Evolutionary conservation across 2,113 vertebrate genomes (phyloP).

Genomic region (Corythornis vintsioides): DNA sequence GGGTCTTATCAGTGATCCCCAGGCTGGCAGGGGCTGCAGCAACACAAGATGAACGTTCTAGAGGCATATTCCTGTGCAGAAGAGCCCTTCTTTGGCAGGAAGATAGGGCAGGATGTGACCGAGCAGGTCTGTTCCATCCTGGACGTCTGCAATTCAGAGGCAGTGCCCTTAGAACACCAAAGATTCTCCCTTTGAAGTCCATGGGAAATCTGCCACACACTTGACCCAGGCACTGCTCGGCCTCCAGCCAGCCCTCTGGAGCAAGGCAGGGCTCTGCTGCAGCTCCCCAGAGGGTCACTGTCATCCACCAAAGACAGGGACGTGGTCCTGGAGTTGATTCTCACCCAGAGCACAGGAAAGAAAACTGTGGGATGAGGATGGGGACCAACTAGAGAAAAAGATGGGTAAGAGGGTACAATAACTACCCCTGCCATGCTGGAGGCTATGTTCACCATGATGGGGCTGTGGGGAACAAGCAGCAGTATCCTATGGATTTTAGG

Average conservation of each 20-base stretch:
- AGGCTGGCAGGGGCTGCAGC: neutral
- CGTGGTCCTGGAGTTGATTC: neutral
- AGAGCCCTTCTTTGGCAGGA: constrained; percentile 35
- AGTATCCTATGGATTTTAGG: neutral
- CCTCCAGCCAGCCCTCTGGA: rapidly evolving
- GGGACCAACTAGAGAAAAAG: neutral
- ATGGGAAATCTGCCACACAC: neutral
- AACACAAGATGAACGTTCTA: neutral
- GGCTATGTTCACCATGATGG: neutral
- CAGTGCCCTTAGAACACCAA: neutral
- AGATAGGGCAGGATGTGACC: constrained; percentile 7
- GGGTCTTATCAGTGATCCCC: constrained; percentile 15
- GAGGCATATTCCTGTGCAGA: neutral
- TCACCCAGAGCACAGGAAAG: neutral
- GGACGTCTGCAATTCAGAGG: neutral
- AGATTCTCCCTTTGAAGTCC: constrained; percentile 31
- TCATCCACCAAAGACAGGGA: neutral
- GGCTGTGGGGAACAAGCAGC: neutral
- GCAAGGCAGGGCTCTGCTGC: neutral
- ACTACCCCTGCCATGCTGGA: neutral
- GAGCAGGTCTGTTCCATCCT: constrained; percentile 10
- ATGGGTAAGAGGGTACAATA: neutral
- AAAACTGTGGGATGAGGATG: neutral
- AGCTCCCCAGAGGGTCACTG: neutral
- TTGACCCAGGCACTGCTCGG: neutral